Evolutionary conservation across 2,797 vertebrate genomes (phyloP), one percentile per base, ranked within the genome.

Genomic region (Peromyscus attwateri): DNA sequence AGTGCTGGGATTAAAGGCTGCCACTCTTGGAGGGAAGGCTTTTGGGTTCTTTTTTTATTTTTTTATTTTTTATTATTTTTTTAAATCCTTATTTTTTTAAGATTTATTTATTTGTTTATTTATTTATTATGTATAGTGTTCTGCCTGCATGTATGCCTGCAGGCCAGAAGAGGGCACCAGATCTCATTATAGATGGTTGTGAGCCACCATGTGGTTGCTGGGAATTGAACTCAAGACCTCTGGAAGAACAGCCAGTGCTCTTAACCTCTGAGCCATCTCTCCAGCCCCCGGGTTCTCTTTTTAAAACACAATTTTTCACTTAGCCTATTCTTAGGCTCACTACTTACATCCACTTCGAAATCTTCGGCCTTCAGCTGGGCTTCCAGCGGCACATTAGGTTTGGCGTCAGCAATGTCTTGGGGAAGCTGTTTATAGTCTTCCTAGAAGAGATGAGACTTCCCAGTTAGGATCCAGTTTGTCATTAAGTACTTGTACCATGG

Each of bases 321-420:
- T 52, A 43, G 29, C 43, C 71, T 79, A 46, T 70, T 87, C 23
- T 11, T 23, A 12, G 62, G 34, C 34, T 57, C 75, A 82, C 81
- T 98, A 98, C 98, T 99, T 98, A 99, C 99, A 96, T 96, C 99
- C 81, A 99, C 98, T 68, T 99, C 71, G 90, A 99, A 99, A 97
- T 99, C 99, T 97, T 99, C 98, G 10, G 99, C 98, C 84, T 98
- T 96, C 9, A 99, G 98, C n/a, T 88, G 84, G 79, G 96, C 97
- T 6, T 98, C 97, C 3, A 87, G 25, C 49, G 13, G 1, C 23
- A 98, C 14, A 0, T 57, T 95, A 29, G 99, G 99, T 95, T 93
- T 98, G 87, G 98, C 95, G 0, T 14, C 0, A 5, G 99, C 99
- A 94, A 99, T 95, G 0, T 98, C 98, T 43, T 97, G 71, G 37